These are phyloP conservation scores for Tenthredo scrophulariae DNA, from an alignment of 2,888 invertebrate genomes.

Conservation along the genomic window DNA sequence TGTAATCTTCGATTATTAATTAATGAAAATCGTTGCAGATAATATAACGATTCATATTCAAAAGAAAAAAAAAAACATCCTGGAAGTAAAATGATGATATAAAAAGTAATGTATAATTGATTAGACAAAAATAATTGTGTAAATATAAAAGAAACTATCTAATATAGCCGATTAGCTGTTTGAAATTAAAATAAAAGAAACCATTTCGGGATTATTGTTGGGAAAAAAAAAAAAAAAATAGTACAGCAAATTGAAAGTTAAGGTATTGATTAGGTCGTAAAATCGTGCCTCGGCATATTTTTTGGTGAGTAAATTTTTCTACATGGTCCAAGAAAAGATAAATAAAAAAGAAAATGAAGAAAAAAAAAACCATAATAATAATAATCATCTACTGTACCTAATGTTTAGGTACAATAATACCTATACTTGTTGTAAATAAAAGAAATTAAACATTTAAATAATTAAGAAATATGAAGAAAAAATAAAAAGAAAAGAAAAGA, in stretches of 20 bases:
- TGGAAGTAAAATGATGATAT: constrained; percentile 10
- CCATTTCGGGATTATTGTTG: not conserved
- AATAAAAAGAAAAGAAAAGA: constrained; percentile 29
- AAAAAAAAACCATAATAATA: not conserved
- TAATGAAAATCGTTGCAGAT: not conserved
- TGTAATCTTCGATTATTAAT: not conserved
- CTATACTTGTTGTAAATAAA: constrained; percentile 56
- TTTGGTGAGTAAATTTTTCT: constrained; percentile 35
- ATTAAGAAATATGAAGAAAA: not conserved
- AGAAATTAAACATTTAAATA: constrained; percentile 23
- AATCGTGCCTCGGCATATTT: constrained; percentile 3
- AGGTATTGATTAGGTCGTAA: not conserved
- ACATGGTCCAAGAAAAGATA: constrained; percentile 7
- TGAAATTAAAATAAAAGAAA: not conserved
- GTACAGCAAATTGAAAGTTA: constrained; percentile 2
- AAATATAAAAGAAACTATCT: not conserved
- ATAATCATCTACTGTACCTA: constrained; percentile 43
- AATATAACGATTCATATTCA: not conserved
- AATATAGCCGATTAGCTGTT: constrained; percentile 19
- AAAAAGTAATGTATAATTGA: not conserved
- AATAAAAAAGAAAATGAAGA: not conserved
- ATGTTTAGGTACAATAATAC: constrained; percentile 53
- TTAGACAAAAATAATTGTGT: constrained; percentile 19
- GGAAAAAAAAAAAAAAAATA: not conserved
- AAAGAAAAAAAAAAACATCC: not conserved